These are phyloP conservation scores for Ochropleura leucogaster DNA, from an alignment of 2,888 invertebrate genomes.

Conservation along the genomic window DNA sequence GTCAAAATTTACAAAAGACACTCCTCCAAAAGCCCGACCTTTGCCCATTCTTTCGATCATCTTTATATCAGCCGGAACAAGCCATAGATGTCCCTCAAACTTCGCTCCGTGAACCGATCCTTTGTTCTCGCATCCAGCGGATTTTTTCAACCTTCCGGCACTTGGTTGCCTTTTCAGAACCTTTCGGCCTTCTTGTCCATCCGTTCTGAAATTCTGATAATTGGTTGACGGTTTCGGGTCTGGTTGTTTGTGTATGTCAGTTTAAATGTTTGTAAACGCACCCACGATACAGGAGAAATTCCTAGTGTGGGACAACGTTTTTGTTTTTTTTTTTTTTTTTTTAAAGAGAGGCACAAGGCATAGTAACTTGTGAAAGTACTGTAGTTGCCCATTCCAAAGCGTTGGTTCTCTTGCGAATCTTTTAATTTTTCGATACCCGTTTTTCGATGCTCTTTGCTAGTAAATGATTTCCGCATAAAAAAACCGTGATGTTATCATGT, in stretches of 20 bases:
- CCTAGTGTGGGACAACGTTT: too few relatives aligned
- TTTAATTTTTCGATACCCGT: background rate
- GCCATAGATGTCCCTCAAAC: background rate
- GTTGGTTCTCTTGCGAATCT: background rate
- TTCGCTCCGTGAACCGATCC: too few relatives aligned
- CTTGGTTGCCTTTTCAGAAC: background rate
- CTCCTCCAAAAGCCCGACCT: background rate
- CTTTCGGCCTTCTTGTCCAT: background rate
- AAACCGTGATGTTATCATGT: background rate
- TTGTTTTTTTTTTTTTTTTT: too few relatives aligned
- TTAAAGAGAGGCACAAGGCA: too few relatives aligned
- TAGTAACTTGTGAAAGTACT: too few relatives aligned
- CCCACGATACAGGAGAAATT: too few relatives aligned
- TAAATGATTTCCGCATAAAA: background rate
- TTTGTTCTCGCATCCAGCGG: background rate
- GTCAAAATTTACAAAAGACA: background rate
- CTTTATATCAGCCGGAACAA: background rate
- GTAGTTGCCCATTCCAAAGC: too few relatives aligned
- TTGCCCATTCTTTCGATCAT: background rate
- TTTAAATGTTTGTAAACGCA: too few relatives aligned
- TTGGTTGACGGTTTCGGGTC: too few relatives aligned
- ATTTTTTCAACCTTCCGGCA: background rate
- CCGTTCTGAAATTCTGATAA: too few relatives aligned
- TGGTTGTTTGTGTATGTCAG: too few relatives aligned
- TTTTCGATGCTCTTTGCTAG: background rate